Evolutionary conservation across 2,113 vertebrate species (phyloP), one percentile per base, ranked within the genome.

Genomic region (Odocoileus virginianus): DNA sequence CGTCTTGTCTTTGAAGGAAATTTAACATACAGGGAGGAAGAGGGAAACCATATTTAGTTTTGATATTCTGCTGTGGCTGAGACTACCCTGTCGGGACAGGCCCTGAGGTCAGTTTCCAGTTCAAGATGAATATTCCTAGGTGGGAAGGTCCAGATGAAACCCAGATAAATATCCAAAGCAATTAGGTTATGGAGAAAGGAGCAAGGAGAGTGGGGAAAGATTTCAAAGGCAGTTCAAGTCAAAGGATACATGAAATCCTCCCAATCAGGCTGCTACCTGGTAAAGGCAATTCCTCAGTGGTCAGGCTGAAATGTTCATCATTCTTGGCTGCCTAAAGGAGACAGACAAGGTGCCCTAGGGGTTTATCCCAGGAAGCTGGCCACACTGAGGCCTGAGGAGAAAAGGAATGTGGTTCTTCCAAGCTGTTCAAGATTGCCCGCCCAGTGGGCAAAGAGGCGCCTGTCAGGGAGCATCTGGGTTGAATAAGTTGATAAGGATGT

Each of bases 41-140:
- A 94, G 93, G 96, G 97, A 97, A 86, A 71, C 98, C 98, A 98
- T 98, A 98, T 98, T 97, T 98, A 97, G 98, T 28, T 64, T 50
- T 82, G 55, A 17, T 58, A 74, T 28, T 81, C 91, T 79, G 15
- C 50, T 50, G 40, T 5, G 84, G 76, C 28, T 79, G 87, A 95
- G 85, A 84, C 1, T 17, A 94, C 79, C 50, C 52, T 94, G 98
- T 89, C 40, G 2, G 86, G 89, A 93, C 95, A 97, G 91, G 86
- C 82, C 82, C 88, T 67, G 71, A 96, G 86, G 71, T 96, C 89
- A 95, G 91, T 79, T 82, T 89, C 55, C 86, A 87, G 82, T 84
- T 91, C 58, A 47, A 92, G 79, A 94, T 54, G 76, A 97, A 78
- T 96, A 96, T 96, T 96, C 85, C 82, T 91, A 43, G 87, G 74